These are phyloP conservation scores for Drosophila busckii DNA, from an alignment of 1,140 invertebrate genomes.

Conservation along the genomic window DNA sequence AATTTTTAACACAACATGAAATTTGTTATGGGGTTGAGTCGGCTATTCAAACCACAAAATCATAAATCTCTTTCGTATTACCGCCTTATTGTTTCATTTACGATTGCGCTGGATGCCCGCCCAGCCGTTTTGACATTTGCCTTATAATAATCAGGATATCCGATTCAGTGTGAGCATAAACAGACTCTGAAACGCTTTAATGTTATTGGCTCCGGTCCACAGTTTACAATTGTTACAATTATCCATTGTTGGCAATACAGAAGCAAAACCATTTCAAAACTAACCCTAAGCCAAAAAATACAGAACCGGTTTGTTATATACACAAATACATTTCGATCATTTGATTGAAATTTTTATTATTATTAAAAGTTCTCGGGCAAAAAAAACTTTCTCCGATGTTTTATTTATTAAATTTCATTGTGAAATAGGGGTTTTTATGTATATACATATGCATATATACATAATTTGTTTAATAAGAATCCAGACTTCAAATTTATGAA, in stretches of 20 bases:
- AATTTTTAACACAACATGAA: conserved; percentile 61
- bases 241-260: conserved; percentile 48
- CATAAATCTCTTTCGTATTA: conserved; percentile 67
- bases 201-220: conserved; percentile 54
- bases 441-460: too few species aligned
- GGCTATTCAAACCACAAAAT: conserved; percentile 38
- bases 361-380: too few species aligned
- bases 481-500: too few species aligned
- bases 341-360: too few species aligned
- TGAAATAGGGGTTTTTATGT: too few species aligned
- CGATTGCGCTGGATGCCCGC: conserved; percentile 23
- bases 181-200: conserved; percentile 61
- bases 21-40: conserved; percentile 45
- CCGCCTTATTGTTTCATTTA: conserved; percentile 42
- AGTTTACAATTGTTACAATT: conserved; percentile 70
- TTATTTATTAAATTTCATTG: too few species aligned
- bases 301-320: conserved; percentile 14
- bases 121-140: conserved; percentile 65
- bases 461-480: too few species aligned
- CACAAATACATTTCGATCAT: too few species aligned
- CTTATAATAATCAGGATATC: conserved; percentile 70
- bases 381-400: too few species aligned
- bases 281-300: conserved; percentile 53
- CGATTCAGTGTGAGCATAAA: conserved; percentile 41
- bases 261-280: conserved; percentile 40